These are phyloP conservation scores for Athetis lepigone DNA, from an alignment of 2,888 invertebrate genomes.

Conservation along the genomic window DNA sequence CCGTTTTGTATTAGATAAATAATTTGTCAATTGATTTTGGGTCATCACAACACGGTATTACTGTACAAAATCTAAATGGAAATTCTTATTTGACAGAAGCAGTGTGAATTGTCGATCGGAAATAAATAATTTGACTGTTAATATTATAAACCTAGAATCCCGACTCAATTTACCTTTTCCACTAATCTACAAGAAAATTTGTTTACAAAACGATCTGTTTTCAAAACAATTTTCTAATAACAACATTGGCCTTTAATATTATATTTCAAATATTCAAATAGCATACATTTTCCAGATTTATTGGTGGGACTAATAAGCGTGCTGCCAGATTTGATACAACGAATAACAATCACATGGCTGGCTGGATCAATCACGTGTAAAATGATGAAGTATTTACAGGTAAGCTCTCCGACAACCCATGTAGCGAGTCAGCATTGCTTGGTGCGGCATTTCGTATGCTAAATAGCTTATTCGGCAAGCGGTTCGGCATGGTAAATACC, in stretches of 20 bases:
- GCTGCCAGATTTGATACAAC: slow-evolving; percentile 96
- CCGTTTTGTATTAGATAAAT: no score
- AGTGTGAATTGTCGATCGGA: no score
- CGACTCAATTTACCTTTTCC: background rate
- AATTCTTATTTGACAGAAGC: no score
- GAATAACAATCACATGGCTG: slow-evolving; percentile 96
- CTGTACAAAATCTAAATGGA: no score
- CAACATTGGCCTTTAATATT: background rate
- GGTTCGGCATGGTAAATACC: no score
- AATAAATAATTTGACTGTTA: background rate
- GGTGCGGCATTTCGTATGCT: no score
- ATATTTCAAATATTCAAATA: slow-evolving; percentile 8
- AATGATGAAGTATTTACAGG: slow-evolving; percentile 95
- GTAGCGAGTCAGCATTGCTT: no score
- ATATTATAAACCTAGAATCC: background rate
- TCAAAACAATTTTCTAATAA: background rate
- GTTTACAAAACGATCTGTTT: background rate
- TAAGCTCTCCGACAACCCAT: slow-evolving; percentile 66
- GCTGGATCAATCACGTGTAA: slow-evolving; percentile 97
- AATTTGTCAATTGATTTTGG: no score
- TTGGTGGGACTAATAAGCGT: slow-evolving; percentile 97
- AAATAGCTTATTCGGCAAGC: no score
- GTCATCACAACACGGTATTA: no score
- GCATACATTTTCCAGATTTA: slow-evolving; percentile 91
- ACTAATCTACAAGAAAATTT: background rate